Conservation (phyloP, 92 coral and sea anemone species). For the Pocillopora grandis region DNA sequence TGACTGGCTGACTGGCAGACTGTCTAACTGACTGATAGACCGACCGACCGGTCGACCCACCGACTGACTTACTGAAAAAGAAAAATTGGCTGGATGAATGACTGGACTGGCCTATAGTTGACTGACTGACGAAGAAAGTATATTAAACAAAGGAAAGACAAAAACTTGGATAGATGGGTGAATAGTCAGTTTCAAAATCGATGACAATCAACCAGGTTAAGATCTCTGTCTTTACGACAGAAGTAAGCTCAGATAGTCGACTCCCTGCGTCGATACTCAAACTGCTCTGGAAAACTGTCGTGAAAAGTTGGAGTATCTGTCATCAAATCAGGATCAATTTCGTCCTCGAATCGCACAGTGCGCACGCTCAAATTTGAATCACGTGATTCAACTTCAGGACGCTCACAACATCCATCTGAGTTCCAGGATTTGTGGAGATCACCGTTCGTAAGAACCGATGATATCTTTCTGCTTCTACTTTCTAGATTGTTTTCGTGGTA, state of each 20-base stretch:
- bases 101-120: too few species aligned
- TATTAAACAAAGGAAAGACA: too few species aligned
- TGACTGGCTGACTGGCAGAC: too few species aligned
- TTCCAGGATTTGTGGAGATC: constrained; percentile 1
- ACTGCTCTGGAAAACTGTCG: constrained; percentile 31
- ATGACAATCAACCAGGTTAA: too few species aligned
- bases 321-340: constrained; percentile 34
- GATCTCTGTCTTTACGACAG: not conserved
- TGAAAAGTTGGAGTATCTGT: constrained; percentile 22
- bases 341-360: constrained; percentile 74
- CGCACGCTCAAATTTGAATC: constrained; percentile 61
- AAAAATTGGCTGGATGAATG: too few species aligned
- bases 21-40: too few species aligned
- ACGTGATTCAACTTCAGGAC: constrained; percentile 26
- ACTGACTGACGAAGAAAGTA: too few species aligned
- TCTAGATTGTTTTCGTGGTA: not conserved
- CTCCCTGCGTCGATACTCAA: constrained; percentile 49
- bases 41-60: too few species aligned
- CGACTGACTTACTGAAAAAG: too few species aligned
- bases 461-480: constrained; percentile 21
- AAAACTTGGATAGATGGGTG: too few species aligned
- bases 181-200: too few species aligned
- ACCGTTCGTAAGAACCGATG: not conserved
- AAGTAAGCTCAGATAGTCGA: constrained; percentile 41
- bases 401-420: constrained; percentile 19